A percentile compares a stretch with the other conserved stretches of the same genome.
phyloP scores from a whole-genome alignment of 2,888 invertebrate genomes.

The Yponomeuta malinellus region DNA sequence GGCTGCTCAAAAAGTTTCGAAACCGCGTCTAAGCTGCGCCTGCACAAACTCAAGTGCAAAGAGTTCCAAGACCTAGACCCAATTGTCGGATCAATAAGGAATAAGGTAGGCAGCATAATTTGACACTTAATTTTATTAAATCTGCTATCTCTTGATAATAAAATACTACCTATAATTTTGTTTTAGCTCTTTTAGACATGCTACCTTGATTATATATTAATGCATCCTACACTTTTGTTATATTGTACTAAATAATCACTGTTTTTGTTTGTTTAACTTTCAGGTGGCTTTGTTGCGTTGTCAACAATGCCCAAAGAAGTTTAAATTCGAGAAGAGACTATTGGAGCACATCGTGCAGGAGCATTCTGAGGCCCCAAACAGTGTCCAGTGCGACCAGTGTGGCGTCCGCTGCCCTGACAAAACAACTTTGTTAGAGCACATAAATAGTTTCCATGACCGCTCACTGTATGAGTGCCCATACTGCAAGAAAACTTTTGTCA shows the following conservation, averaged over 20 bases:
- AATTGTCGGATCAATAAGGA: not conserved
- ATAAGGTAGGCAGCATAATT: not conserved
- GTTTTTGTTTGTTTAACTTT: too few species aligned
- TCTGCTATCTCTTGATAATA: too few species aligned
- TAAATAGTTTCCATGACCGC: slow-evolving; percentile 76
- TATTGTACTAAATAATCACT: too few species aligned
- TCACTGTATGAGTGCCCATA: slow-evolving; percentile 76
- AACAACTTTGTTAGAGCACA: slow-evolving; percentile 79
- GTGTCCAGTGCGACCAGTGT: slow-evolving; percentile 80
- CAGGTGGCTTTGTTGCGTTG: slow-evolving; percentile 34
- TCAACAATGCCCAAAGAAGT: slow-evolving; percentile 81
- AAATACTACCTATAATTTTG: too few species aligned
- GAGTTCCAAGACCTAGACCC: not conserved
- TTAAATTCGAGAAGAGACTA: slow-evolving; percentile 80
- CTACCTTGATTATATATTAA: too few species aligned
- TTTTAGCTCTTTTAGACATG: too few species aligned
- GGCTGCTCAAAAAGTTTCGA: not conserved
- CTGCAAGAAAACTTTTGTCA: slow-evolving; percentile 83
- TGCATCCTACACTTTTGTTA: too few species aligned
- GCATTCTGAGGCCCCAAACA: slow-evolving; percentile 78
- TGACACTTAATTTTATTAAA: not conserved
- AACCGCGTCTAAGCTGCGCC: not conserved
- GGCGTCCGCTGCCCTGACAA: slow-evolving; percentile 79
- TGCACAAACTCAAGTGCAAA: not conserved
- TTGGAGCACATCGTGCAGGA: slow-evolving; percentile 80